Base-by-base conservation (phyloP, 2,113 vertebrate genomes). In the Clinocottus analis region DNA sequence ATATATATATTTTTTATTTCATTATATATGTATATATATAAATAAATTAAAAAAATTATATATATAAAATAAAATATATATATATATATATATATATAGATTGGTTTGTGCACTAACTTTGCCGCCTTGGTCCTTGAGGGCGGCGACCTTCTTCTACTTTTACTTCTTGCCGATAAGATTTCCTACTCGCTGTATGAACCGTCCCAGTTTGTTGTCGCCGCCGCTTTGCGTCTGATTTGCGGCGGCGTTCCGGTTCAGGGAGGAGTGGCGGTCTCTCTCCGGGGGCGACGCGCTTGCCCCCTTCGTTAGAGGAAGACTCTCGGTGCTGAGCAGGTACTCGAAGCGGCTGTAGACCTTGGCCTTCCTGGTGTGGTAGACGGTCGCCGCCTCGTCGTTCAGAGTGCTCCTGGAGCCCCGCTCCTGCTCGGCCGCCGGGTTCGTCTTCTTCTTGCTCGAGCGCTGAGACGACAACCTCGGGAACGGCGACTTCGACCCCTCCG, bases 151-250 rank as follows among this genome's bases (percentile, higher is more conserved):
- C 59, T 45, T 31, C 64, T 83, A 97, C 81, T 98, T 97, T 86
- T 33, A 33, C 33, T 88, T 96, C 92, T 97, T 98, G 84, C 93
- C 80, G 13, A 97, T 95, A 2, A 98, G 92, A 79, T 93, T 96
- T 45, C 96, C 97, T 0, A 95, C 80, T 56, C 95, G 95, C 70
- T 98, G 97, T 95, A 98, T 96, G 90, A 98, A 96, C 27, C 94
- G 94, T 37, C 96, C 96, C 83, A 98, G 92, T 80, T 95, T 97
- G 66, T 97, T 98, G 83, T 97, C 97, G 62, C 92, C 88, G 69
- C 92, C 85, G 5, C 94, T 90, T 53, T 95, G 67, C 0, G 94
- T 82, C 66, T 91, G 95, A 53, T 93, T 92, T 29, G 41, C 41
- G 85, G 93, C 55, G 70, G 93, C 94, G 14, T 83, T 39, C 37